phyloP scores from a whole-genome alignment of 2,797 vertebrate species.

The Fistularia commersonii region DNA sequence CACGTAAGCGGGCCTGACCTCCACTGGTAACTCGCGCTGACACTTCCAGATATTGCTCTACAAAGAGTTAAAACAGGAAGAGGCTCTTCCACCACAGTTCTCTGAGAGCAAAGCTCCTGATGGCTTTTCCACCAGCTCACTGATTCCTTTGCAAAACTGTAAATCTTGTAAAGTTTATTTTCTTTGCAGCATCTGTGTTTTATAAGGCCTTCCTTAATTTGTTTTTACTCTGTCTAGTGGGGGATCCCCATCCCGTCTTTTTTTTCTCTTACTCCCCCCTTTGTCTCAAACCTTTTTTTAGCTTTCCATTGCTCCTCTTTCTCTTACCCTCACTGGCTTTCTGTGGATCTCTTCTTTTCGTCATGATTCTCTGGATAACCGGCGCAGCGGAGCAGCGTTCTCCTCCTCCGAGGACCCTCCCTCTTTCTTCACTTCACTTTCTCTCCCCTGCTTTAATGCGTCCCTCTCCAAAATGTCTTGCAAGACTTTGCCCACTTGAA shows the following conservation, averaged over 20 bases:
- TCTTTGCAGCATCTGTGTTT: slow-evolving; percentile 97
- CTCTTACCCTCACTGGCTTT: slow-evolving; percentile 30
- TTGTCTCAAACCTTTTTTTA: slow-evolving; percentile 40
- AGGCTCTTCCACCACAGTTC: slow-evolving; percentile 32
- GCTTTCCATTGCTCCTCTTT: slow-evolving; percentile 35
- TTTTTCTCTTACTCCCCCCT: slow-evolving; percentile 56
- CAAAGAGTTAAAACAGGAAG: slow-evolving; percentile 12
- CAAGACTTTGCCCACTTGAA: slow-evolving; percentile 55
- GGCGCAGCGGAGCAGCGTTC: slow-evolving; percentile 54
- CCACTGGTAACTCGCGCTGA: slow-evolving; percentile 55
- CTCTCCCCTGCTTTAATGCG: slow-evolving; percentile 67
- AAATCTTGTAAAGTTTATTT: slow-evolving; percentile 96
- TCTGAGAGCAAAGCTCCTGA: slow-evolving; percentile 67
- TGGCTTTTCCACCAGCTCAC: slow-evolving; percentile 89
- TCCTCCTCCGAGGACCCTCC: slow-evolving; percentile 44
- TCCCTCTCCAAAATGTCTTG: slow-evolving; percentile 70
- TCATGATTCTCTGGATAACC: slow-evolving; percentile 83
- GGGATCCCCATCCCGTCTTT: slow-evolving; percentile 79
- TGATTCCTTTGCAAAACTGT: slow-evolving; percentile 82
- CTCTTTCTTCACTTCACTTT: slow-evolving; percentile 60
- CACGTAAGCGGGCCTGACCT: slow-evolving; percentile 74
- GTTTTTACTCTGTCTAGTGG: slow-evolving; percentile 90
- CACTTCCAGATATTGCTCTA: slow-evolving; percentile 67
- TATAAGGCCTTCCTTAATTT: slow-evolving; percentile 95
- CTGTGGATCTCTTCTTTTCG: slow-evolving; percentile 59